Evolutionary conservation across 2,113 vertebrate genomes (phyloP).

Genomic region (Falcunculus frontatus): DNA sequence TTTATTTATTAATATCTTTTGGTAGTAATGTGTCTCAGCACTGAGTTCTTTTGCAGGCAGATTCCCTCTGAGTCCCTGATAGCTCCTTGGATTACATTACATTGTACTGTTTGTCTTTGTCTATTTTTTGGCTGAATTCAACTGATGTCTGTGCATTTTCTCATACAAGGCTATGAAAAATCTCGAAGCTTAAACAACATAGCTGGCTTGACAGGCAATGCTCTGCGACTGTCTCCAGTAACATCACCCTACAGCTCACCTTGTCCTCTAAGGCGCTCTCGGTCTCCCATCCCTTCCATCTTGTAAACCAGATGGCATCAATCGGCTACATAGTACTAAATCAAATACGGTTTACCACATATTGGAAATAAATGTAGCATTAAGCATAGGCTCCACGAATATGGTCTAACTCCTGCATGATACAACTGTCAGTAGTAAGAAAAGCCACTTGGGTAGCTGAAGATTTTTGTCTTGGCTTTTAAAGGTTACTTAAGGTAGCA

Average conservation of each 20-base stretch:
- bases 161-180: conserved; percentile 93
- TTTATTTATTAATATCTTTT: background rate
- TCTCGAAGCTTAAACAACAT: conserved; percentile 97
- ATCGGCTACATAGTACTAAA: conserved; percentile 60
- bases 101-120: conserved; percentile 84
- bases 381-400: conserved; percentile 65
- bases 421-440: conserved; percentile 69
- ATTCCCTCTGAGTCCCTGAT: conserved; percentile 27
- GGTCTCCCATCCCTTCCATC: conserved; percentile 93
- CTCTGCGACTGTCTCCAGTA: conserved; percentile 91
- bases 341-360: conserved; percentile 65
- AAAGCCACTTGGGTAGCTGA: conserved; percentile 63
- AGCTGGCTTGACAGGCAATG: conserved; percentile 87
- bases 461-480: conserved; percentile 62
- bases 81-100: conserved; percentile 68
- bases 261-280: conserved; percentile 89
- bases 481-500: conserved; percentile 65
- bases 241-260: conserved; percentile 93
- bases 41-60: conserved; percentile 59
- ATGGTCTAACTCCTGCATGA: conserved; percentile 70
- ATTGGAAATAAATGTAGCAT: conserved; percentile 67
- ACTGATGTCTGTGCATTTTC: conserved; percentile 87
- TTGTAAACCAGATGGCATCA: conserved; percentile 79
- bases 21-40: conserved; percentile 37
- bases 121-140: conserved; percentile 79